Base-by-base conservation (phyloP, 1,140 invertebrate species). In the Orius insidiosus region DNA sequence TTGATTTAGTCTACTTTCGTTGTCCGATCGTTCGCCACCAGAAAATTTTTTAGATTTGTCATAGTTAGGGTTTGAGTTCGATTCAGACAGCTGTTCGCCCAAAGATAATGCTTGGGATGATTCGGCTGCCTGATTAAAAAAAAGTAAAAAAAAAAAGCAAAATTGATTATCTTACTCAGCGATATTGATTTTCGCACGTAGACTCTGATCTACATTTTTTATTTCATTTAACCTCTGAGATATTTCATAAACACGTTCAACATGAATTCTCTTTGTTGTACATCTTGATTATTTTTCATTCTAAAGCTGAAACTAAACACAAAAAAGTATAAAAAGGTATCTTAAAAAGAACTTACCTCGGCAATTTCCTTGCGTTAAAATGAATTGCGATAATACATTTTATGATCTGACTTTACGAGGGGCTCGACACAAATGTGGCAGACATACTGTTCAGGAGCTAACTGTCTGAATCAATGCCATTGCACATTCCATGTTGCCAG, bases 401-500 rank as follows among this genome's bases (percentile, higher is more conserved):
- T 74, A 80, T 34, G 67, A 66, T 42, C 82, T 69, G 53, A 75
- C 77, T 11, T 74, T 70, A 34, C 68, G 68, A 5, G 89, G 82
- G 69, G 87, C 72, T 46, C 74, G 70, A 60, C 89, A n/a, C n/a
- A 95, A 43, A 86, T 83, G 46, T 71, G 78, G 63, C 89, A 94
- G 34, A 92, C 73, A 61, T 93, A 93, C 59, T 85, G 87, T 38
- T 87, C 82, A 0, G 88, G 87, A 8, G 92, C 83, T 60, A 89
- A 71, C 69, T 70, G 52, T 87, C 84, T 24, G 70, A 72, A 47
- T 80, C 74, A 48, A 90, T 85, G 37, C 78, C 76, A 59, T 88
- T 84, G 56, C 88, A 95, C 33, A 74, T 68, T 1, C 85, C 87
- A 62, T 94, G 89, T 62, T 94, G 89, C 90, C 89, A 95, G 60